These are phyloP conservation scores for Neolamprologus toae DNA, from an alignment of 2,113 vertebrate genomes.

Conservation along the genomic window DNA sequence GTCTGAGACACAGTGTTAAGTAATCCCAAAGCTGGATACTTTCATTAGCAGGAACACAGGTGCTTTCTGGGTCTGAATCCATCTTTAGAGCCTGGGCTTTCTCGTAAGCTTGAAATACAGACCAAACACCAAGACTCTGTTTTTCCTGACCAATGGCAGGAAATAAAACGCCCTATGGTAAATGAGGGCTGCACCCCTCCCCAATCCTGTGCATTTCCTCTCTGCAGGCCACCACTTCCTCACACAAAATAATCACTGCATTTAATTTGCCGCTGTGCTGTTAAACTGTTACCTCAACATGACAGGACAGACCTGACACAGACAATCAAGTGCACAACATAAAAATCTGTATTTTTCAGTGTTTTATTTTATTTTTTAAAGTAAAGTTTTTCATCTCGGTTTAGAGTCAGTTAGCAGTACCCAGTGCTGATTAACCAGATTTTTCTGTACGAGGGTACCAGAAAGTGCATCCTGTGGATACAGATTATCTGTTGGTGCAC, in stretches of 20 bases:
- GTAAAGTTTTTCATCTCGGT: neutral
- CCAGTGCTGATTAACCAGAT: neutral
- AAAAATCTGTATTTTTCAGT: neutral
- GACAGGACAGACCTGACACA: neutral
- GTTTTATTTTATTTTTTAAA: neutral
- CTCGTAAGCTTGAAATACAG: neutral
- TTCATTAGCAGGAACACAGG: neutral
- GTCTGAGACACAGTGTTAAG: constrained; percentile 20
- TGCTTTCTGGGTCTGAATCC: constrained; percentile 1
- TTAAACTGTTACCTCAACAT: neutral
- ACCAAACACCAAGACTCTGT: neutral
- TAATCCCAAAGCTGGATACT: constrained; percentile 24
- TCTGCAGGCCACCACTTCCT: constrained; percentile 41
- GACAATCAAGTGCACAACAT: neutral
- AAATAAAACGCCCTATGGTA: constrained; percentile 62
- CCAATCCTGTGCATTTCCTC: constrained; percentile 43
- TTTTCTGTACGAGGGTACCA: neutral
- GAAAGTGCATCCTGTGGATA: neutral
- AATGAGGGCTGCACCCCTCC: constrained; percentile 27
- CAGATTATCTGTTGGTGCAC: neutral
- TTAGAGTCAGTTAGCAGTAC: neutral
- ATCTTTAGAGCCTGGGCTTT: neutral
- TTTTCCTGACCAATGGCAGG: constrained; percentile 21
- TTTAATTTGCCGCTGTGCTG: neutral
- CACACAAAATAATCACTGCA: constrained; percentile 21